Evolutionary conservation across 2,888 invertebrate species (phyloP).

Genomic region (Caenorhabditis panamensis): DNA sequence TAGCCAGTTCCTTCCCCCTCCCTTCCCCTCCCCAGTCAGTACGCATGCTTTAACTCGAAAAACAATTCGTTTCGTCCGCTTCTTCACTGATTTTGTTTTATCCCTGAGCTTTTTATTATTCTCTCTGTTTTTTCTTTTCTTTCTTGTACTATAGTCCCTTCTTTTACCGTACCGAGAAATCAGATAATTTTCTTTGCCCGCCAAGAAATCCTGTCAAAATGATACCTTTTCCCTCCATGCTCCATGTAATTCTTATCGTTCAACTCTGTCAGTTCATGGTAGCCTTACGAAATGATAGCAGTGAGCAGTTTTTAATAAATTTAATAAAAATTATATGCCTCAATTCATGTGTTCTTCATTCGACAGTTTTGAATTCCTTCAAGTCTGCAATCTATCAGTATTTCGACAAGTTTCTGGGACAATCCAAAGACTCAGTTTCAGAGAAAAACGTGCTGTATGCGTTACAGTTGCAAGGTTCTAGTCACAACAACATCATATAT

Average conservation of each 20-base stretch:
- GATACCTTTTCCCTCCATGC: too few species aligned
- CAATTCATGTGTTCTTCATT: neutral
- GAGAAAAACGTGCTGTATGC: constrained; percentile 10
- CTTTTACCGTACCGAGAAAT: constrained; percentile 2
- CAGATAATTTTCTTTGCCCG: neutral
- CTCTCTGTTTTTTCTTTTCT: neutral
- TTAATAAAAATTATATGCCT: neutral
- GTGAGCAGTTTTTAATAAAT: neutral
- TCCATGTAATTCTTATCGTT: too few species aligned
- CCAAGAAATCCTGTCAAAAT: neutral
- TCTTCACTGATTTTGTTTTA: neutral
- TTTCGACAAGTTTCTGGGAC: neutral
- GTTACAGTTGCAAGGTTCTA: neutral
- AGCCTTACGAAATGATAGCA: neutral
- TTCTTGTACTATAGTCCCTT: neutral
- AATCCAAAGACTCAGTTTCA: neutral
- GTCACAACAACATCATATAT: neutral
- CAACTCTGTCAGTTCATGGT: neutral
- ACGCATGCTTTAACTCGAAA: constrained; percentile 3
- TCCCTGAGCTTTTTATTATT: neutral
- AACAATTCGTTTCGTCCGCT: neutral
- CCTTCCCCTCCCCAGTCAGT: constrained; percentile 2
- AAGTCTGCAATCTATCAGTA: neutral
- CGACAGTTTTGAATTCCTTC: neutral
- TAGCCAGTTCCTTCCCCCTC: constrained; percentile 3